Percentiles rank a stretch among this genome's conserved stretches.
These are phyloP conservation scores for Drosophila crucigera DNA, from an alignment of 2,888 invertebrate genomes.

Conservation along the genomic window DNA sequence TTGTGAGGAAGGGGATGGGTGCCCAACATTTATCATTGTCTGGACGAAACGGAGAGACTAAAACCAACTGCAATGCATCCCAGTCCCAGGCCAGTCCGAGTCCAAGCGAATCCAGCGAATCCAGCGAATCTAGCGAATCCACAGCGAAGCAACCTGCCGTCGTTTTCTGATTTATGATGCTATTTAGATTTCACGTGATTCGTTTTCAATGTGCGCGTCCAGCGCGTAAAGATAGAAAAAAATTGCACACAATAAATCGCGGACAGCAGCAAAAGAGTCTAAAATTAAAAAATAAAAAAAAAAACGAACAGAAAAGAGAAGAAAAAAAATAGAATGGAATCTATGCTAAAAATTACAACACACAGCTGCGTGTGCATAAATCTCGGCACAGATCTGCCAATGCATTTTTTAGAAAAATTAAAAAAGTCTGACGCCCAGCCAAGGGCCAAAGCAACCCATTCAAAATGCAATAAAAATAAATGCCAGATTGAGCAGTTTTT, in stretches of 20 bases:
- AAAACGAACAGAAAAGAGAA: slow-evolving; percentile 10
- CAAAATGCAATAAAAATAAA: slow-evolving; percentile 57
- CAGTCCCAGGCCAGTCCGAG: slow-evolving; percentile 7
- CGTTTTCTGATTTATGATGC: slow-evolving; percentile 82
- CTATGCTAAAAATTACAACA: slow-evolving; percentile 77
- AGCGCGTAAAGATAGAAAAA: slow-evolving; percentile 70
- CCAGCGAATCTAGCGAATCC: slow-evolving; percentile 32
- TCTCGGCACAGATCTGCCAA: slow-evolving; percentile 58
- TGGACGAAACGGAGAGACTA: slow-evolving; percentile 64
- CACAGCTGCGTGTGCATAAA: slow-evolving; percentile 80
- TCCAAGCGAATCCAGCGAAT: slow-evolving; percentile 23
- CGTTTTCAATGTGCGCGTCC: slow-evolving; percentile 80
- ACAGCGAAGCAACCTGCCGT: slow-evolving; percentile 76
- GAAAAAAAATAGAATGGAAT: slow-evolving; percentile 35
- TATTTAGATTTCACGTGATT: slow-evolving; percentile 82
- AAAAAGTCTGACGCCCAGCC: slow-evolving; percentile 41
- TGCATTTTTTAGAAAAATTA: slow-evolving; percentile 63
- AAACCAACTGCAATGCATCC: slow-evolving; percentile 41
- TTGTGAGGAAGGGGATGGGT: neutral
- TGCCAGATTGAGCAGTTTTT: neutral
- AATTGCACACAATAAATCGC: slow-evolving; percentile 77
- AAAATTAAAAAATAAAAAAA: slow-evolving; percentile 30
- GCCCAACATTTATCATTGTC: slow-evolving; percentile 75
- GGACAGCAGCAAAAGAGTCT: slow-evolving; percentile 35
- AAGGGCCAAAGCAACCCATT: slow-evolving; percentile 49